phyloP scores from a whole-genome alignment of 2,888 invertebrate species.

The Leptinotarsa tumamoca region DNA sequence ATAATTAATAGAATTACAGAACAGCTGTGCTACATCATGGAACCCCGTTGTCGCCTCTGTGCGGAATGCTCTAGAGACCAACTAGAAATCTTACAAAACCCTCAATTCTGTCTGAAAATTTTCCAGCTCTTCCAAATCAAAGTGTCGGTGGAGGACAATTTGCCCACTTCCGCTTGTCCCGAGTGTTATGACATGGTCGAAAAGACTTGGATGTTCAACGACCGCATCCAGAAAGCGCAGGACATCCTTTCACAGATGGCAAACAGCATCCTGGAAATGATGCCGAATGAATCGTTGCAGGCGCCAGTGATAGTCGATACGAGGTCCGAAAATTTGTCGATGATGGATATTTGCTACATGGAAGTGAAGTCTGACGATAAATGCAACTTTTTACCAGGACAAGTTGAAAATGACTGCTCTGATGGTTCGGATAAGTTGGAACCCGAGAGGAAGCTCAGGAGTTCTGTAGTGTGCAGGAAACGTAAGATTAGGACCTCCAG shows the following conservation, averaged over 20 bases:
- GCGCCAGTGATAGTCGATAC: constrained; percentile 21
- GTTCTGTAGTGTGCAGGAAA: constrained; percentile 27
- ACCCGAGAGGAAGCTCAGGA: constrained; percentile 22
- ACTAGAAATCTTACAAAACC: constrained; percentile 58
- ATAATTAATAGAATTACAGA: not conserved
- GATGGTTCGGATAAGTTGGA: constrained; percentile 39
- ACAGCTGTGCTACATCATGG: constrained; percentile 52
- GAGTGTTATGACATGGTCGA: constrained; percentile 62
- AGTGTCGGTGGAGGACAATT: constrained; percentile 58
- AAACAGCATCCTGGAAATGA: constrained; percentile 33
- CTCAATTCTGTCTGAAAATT: constrained; percentile 58
- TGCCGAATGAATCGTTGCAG: constrained; percentile 35
- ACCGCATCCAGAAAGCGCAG: constrained; percentile 64
- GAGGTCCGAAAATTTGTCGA: constrained; percentile 23
- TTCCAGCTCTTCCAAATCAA: constrained; percentile 63
- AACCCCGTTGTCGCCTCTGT: constrained; percentile 64
- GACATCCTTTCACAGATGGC: constrained; percentile 55
- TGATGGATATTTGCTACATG: constrained; percentile 39
- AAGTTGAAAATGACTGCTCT: constrained; percentile 34
- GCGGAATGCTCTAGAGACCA: constrained; percentile 60
- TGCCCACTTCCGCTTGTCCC: constrained; percentile 61
- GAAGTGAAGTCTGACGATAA: constrained; percentile 35
- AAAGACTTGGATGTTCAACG: constrained; percentile 62
- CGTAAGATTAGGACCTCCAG: constrained; percentile 38
- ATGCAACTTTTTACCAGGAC: constrained; percentile 40